phyloP scores from a whole-genome alignment of 2,888 invertebrate species.

The Sarcophaga caerulescens region DNA sequence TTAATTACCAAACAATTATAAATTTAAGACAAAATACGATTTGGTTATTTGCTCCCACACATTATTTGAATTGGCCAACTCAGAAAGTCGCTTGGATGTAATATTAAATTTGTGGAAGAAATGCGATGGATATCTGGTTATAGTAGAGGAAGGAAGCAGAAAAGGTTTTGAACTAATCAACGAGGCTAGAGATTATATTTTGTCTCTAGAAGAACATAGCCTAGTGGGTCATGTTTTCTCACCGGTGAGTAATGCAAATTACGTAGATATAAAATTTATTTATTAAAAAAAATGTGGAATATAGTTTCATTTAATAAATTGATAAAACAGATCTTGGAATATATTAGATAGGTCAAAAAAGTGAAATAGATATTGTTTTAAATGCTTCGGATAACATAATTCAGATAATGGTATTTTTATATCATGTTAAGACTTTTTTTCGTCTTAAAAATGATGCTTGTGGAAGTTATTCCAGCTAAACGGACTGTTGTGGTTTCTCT shows the following conservation, averaged over 20 bases:
- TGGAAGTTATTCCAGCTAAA: too few species aligned
- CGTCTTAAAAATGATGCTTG: too few species aligned
- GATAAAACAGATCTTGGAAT: too few species aligned
- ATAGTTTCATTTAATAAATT: too few species aligned
- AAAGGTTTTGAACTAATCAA: constrained; percentile 91
- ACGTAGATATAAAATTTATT: not conserved
- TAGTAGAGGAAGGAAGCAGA: constrained; percentile 92
- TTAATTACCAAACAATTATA: not conserved
- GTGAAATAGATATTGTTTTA: too few species aligned
- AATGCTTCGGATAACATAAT: too few species aligned
- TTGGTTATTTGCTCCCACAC: constrained; percentile 91
- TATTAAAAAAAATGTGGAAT: too few species aligned
- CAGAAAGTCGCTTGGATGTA: constrained; percentile 85
- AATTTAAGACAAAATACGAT: constrained; percentile 85
- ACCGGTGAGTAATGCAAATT: constrained; percentile 84
- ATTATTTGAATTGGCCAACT: constrained; percentile 89
- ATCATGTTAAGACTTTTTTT: too few species aligned
- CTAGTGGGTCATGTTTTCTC: constrained; percentile 86
- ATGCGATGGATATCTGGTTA: constrained; percentile 89
- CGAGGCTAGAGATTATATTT: constrained; percentile 91
- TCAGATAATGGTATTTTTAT: too few species aligned
- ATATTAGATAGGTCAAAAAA: too few species aligned
- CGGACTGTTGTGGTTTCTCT: too few species aligned
- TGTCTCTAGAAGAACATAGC: constrained; percentile 82
- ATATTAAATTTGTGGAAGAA: constrained; percentile 92